Conservation (phyloP, 2,888 invertebrate genomes). For the Papilio gigon region DNA sequence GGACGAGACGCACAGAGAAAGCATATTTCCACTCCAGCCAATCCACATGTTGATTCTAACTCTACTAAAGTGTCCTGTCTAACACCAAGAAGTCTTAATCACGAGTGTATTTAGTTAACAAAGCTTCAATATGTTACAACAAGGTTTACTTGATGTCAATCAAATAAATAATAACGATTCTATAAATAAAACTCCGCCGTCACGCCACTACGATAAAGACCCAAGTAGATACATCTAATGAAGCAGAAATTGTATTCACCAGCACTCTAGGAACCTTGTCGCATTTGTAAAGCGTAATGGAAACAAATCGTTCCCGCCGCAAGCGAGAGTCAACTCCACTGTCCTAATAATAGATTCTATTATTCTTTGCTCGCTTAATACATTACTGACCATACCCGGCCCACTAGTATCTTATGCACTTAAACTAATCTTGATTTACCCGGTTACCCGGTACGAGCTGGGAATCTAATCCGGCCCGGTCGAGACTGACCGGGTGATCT, state of each 20-base stretch:
- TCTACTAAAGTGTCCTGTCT: too few relatives aligned
- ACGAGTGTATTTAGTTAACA: too few relatives aligned
- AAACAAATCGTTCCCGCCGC: constrained; percentile 24
- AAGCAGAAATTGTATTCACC: constrained; percentile 21
- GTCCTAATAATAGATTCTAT: constrained; percentile 23
- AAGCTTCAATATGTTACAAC: too few relatives aligned
- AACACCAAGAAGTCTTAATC: too few relatives aligned
- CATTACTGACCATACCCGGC: constrained; percentile 24
- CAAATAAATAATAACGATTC: too few relatives aligned
- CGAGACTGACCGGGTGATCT: constrained; percentile 41
- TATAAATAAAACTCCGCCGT: not conserved
- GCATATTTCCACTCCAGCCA: too few relatives aligned
- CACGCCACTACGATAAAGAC: not conserved
- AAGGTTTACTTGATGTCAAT: too few relatives aligned
- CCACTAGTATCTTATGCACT: constrained; percentile 46
- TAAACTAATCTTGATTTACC: constrained; percentile 51
- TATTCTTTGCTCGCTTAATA: constrained; percentile 29
- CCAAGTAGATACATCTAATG: not conserved
- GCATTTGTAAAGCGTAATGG: constrained; percentile 25
- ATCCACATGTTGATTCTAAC: too few relatives aligned
- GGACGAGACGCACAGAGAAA: too few relatives aligned
- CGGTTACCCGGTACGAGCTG: constrained; percentile 46
- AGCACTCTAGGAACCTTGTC: constrained; percentile 19
- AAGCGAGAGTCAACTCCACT: constrained; percentile 24
- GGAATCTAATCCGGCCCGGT: constrained; percentile 43